Conservation (phyloP, 2,888 invertebrate genomes). For the Parapristionchus giblindavisi region DNA sequence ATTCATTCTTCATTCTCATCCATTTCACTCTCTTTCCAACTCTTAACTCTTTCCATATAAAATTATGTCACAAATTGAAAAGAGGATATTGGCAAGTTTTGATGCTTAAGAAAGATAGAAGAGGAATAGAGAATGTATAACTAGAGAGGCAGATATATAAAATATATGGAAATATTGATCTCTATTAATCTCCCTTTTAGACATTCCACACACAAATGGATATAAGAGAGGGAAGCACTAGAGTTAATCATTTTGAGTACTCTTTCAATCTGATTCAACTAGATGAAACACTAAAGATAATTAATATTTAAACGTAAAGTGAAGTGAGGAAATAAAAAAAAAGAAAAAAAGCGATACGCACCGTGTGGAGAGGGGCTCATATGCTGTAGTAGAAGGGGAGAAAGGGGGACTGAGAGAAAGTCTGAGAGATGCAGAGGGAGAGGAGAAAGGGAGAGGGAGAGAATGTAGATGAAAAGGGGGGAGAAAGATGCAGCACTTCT, state of each 20-base stretch:
- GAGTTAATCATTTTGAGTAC: too few species aligned
- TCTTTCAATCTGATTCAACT: too few species aligned
- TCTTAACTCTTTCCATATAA: too few species aligned
- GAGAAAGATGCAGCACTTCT: not conserved
- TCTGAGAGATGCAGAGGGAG: slow-evolving; percentile 23
- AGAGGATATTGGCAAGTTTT: too few species aligned
- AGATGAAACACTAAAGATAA: too few species aligned
- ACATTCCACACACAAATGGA: too few species aligned
- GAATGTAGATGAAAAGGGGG: not conserved
- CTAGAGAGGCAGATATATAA: not conserved
- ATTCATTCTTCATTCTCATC: not conserved
- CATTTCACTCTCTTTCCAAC: not conserved
- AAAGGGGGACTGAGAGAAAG: slow-evolving; percentile 20
- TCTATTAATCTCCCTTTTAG: too few species aligned
- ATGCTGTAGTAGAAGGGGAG: slow-evolving; percentile 21
- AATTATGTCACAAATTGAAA: too few species aligned
- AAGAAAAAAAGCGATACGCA: slow-evolving; percentile 15
- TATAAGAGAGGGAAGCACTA: too few species aligned
- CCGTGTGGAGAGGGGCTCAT: not conserved
- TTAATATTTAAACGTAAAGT: not conserved
- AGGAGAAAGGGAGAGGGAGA: slow-evolving; percentile 32
- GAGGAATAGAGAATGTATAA: not conserved
- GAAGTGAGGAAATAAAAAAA: slow-evolving; percentile 4
- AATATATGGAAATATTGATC: not conserved
- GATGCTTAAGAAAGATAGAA: not conserved